Conservation (phyloP, 2,797 vertebrate species). For the Artibeus lituratus region DNA sequence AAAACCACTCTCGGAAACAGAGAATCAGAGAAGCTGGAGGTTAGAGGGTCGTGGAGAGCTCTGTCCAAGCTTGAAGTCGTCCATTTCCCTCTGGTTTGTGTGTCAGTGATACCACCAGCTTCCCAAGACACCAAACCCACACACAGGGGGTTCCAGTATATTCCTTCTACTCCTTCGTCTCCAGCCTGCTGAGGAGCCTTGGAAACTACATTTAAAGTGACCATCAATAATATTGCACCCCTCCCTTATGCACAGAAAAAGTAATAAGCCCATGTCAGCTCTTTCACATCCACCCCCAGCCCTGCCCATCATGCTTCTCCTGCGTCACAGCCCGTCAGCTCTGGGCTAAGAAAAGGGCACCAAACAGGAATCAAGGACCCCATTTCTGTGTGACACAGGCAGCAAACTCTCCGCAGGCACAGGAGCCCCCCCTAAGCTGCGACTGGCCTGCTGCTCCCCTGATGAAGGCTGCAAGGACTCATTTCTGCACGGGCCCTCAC, state of each 20-base stretch:
- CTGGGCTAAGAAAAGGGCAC: not conserved
- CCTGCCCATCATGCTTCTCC: not conserved
- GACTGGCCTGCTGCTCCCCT: not conserved
- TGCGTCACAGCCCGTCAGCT: not conserved
- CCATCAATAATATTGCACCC: not conserved
- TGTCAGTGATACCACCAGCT: slow-evolving; percentile 37
- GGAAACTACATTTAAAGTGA: not conserved
- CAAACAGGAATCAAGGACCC: not conserved
- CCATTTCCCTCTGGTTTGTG: not conserved
- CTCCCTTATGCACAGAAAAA: not conserved
- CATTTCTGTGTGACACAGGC: not conserved
- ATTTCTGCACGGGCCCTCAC: not conserved
- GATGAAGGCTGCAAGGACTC: not conserved
- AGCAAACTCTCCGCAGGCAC: not conserved
- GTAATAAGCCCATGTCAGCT: not conserved
- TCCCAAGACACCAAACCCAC: slow-evolving; percentile 43
- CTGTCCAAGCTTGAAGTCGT: slow-evolving; percentile 51
- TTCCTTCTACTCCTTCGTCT: slow-evolving; percentile 28
- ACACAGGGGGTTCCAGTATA: not conserved
- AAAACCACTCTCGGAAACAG: slow-evolving; percentile 28
- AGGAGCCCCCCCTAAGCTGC: not conserved
- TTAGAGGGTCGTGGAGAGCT: not conserved
- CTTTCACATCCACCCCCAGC: not conserved
- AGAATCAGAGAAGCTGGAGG: slow-evolving; percentile 22
- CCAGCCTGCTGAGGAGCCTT: not conserved